Evolutionary conservation across 2,888 invertebrate species (phyloP), one percentile per base, ranked within the genome.

Genomic region (Sturmia bella): DNA sequence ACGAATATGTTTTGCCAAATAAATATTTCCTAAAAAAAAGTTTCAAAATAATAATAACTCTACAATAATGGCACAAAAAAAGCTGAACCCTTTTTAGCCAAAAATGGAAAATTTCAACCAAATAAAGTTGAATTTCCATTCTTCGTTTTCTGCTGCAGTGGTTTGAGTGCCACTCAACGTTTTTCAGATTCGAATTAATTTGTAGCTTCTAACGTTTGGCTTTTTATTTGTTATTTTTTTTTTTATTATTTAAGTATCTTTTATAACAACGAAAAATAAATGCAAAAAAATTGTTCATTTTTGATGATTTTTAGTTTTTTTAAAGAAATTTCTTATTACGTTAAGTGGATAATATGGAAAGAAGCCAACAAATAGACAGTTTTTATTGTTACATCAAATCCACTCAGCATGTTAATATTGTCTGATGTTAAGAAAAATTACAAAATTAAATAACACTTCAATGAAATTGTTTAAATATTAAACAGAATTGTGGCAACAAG

Each of bases 261-360:
- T 68, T 73, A 69, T 73, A 73, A 73, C 73, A 77, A 81, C 68
- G 54, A 73, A 19, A 45, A 56, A 59, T 54, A 70, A 63, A 68
- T 64, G 57, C 17, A 57, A 78, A 72, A 61, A 77, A 66, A 21
- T 19, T 2, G 27, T 66, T 75, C 41, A 73, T 61, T 37, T 45
- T 45, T 27, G 27, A 32, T 68, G 17, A 37, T 56, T 50, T 50
- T 7, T 39, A 39, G 48, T 50, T 48, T 45, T 73, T 41, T 52
- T 43, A 61, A 68, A 68, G 76, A 84, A 85, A 86, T 86, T 87
- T 86, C 87, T 87, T 87, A 87, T 87, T 87, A 87, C 85, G 85
- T 87, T 86, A 87, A 87, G 87, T 87, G 87, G 86, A 87, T 87
- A 85, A 86, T 86, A 86, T 86, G 87, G 86, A 87, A 86, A 86